Percentiles rank a stretch among this genome's conserved stretches.
These are phyloP conservation scores for Lasioglossum vierecki DNA, from an alignment of 2,888 invertebrate species.

Conservation along the genomic window DNA sequence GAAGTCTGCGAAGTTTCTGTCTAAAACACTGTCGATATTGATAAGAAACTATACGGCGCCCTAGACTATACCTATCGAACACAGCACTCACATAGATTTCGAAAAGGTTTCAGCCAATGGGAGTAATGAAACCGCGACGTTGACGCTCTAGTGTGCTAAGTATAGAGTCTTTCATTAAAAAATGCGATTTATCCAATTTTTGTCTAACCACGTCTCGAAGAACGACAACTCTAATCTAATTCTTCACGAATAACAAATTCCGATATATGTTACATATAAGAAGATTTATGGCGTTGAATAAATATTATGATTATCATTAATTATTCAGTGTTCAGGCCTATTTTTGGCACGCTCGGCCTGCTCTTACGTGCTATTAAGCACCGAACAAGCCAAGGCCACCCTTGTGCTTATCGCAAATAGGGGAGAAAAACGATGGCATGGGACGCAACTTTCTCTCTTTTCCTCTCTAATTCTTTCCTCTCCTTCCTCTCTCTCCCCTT, in stretches of 20 bases:
- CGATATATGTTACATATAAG: neutral
- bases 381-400: constrained; percentile 8
- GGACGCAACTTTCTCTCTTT: constrained; percentile 6
- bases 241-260: no score
- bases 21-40: constrained; percentile 41
- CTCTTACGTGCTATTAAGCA: constrained; percentile 1
- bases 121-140: neutral
- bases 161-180: neutral
- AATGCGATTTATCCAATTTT: no score
- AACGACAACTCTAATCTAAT: no score
- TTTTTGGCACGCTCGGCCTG: constrained; percentile 12
- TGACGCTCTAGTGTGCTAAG: neutral
- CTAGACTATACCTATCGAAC: constrained; percentile 6
- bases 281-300: neutral
- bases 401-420: neutral
- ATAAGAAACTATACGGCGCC: constrained; percentile 29
- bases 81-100: neutral
- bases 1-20: constrained; percentile 46
- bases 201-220: no score
- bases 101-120: neutral
- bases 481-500: neutral
- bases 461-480: neutral
- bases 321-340: constrained; percentile 18
- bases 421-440: neutral
- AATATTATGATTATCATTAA: constrained; percentile 13